phyloP scores from a whole-genome alignment of 2,888 invertebrate species.

The Geophilus truncorum region DNA sequence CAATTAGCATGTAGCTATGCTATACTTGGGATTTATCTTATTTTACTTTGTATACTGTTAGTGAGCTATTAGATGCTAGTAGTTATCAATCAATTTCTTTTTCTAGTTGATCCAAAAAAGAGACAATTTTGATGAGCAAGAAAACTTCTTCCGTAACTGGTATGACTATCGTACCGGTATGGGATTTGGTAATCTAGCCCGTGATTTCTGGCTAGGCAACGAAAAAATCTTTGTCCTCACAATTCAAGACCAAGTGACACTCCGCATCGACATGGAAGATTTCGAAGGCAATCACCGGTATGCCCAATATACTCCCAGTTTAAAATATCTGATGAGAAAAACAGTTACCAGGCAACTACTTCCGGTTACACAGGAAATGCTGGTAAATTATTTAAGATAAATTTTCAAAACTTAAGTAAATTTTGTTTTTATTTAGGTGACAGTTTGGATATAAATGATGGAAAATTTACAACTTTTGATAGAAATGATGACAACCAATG shows the following conservation, averaged over 20 bases:
- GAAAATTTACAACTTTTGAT: not conserved
- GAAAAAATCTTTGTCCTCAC: conserved; percentile 39
- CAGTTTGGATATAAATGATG: not conserved
- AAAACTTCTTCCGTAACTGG: not conserved
- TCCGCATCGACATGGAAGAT: conserved; percentile 39
- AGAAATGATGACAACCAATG: not conserved
- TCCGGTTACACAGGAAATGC: conserved; percentile 39
- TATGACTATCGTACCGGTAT: not conserved
- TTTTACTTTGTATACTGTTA: too few relatives aligned
- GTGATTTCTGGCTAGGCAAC: conserved; percentile 33
- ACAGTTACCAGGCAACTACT: conserved; percentile 36
- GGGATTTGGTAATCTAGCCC: not conserved
- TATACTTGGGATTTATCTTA: not conserved
- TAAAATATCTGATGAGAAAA: conserved; percentile 35
- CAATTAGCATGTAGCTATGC: too few relatives aligned
- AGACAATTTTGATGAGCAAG: not conserved
- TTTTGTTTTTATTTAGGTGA: not conserved
- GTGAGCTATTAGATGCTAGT: too few relatives aligned
- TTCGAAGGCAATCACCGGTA: conserved; percentile 37
- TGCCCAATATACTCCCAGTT: conserved; percentile 39
- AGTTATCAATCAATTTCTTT: not conserved
- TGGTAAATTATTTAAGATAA: too few relatives aligned
- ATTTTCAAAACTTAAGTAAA: too few relatives aligned
- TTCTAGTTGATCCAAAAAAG: not conserved
- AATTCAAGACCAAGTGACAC: conserved; percentile 38